Evolutionary conservation across 2,888 invertebrate species (phyloP).

Genomic region (Lepidochitona cinerea): DNA sequence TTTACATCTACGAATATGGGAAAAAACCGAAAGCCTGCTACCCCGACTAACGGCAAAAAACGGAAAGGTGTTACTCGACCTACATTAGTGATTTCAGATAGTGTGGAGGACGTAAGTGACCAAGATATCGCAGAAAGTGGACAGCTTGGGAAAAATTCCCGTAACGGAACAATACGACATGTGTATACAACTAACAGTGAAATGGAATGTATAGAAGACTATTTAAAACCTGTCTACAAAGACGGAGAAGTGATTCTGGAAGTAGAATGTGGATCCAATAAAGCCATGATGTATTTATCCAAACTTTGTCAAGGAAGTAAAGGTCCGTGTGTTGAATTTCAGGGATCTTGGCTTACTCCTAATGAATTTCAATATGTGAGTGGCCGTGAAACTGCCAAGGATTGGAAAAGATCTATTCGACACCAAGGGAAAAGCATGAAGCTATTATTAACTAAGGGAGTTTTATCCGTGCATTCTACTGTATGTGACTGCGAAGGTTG

Average conservation of each 20-base stretch:
- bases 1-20: neutral
- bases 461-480: conserved; percentile 70
- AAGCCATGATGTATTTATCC: conserved; percentile 66
- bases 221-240: conserved; percentile 34
- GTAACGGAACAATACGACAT: neutral
- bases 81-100: neutral
- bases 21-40: neutral
- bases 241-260: conserved; percentile 61
- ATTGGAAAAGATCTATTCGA: conserved; percentile 73
- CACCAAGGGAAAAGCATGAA: conserved; percentile 73
- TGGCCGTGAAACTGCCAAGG: conserved; percentile 73
- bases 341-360: conserved; percentile 72
- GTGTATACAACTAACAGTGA: neutral
- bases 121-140: neutral
- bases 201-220: conserved; percentile 37
- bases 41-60: neutral
- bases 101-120: neutral
- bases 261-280: conserved; percentile 70
- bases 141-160: neutral
- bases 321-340: conserved; percentile 72
- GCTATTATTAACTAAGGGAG: conserved; percentile 71
- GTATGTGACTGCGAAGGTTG: conserved; percentile 66
- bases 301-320: conserved; percentile 71
- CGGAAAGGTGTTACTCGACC: neutral
- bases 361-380: conserved; percentile 73